A percentile compares a stretch with the other conserved stretches of the same genome.
Evolutionary conservation across 2,888 invertebrate genomes (phyloP).

Genomic region (Nudaria mundana): DNA sequence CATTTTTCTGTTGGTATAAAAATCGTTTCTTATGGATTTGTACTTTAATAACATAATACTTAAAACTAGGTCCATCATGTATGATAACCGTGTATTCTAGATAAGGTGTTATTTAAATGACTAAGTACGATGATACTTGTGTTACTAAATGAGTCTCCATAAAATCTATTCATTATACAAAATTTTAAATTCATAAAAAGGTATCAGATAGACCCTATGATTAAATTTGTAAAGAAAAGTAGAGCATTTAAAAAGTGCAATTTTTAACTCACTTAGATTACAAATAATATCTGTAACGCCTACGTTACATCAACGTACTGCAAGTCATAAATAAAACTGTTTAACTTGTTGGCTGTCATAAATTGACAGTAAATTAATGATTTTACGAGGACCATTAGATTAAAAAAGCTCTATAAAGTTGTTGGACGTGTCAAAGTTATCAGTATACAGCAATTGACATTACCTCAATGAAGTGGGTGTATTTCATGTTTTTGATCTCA

Average conservation of each 20-base stretch:
- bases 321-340: constrained; percentile 24
- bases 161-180: no score
- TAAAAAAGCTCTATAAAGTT: constrained; percentile 19
- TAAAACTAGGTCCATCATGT: no score
- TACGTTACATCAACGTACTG: constrained; percentile 3
- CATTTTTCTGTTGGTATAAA: no score
- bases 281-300: not conserved
- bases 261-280: not conserved
- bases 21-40: no score
- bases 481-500: constrained; percentile 28
- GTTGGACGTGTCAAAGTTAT: constrained; percentile 32
- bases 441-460: constrained; percentile 32
- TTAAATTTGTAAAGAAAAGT: no score
- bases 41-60: no score
- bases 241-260: not conserved
- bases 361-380: constrained; percentile 29
- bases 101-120: no score
- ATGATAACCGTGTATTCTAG: no score
- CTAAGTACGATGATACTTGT: no score
- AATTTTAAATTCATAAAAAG: no score
- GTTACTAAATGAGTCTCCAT: no score
- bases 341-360: constrained; percentile 21
- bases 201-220: no score
- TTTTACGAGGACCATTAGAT: constrained; percentile 25
- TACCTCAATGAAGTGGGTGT: constrained; percentile 24